These are phyloP conservation scores for Callionymus lyra DNA, from an alignment of 2,113 vertebrate species.

Conservation along the genomic window DNA sequence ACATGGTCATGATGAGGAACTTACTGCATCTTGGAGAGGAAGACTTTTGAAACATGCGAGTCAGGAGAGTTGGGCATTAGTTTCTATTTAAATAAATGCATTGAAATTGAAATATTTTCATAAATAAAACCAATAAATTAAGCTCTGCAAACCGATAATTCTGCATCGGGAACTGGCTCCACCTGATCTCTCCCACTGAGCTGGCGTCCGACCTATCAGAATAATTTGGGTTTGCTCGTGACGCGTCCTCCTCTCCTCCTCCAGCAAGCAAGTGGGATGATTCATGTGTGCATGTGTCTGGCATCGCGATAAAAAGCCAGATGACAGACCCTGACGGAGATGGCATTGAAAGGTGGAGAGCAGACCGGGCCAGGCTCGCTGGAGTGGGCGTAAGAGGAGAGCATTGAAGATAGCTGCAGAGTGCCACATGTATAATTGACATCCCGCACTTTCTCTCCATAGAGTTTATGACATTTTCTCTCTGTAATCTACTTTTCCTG, in stretches of 20 bases:
- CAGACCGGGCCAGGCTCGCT: constrained; percentile 20
- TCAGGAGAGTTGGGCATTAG: too few species aligned
- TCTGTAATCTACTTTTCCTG: constrained; percentile 47
- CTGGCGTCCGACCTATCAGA: constrained; percentile 34
- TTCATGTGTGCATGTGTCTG: neutral
- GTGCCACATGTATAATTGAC: constrained; percentile 57
- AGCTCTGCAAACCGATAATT: too few species aligned
- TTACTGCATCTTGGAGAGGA: too few species aligned
- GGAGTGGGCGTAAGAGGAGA: constrained; percentile 38
- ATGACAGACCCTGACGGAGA: constrained; percentile 36
- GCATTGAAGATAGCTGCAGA: constrained; percentile 32
- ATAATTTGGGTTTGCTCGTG: constrained; percentile 34
- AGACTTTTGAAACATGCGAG: too few species aligned
- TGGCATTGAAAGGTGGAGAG: constrained; percentile 13
- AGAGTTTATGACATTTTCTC: constrained; percentile 48
- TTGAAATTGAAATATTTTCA: too few species aligned
- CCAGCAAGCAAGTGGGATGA: constrained; percentile 11
- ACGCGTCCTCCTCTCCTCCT: constrained; percentile 27
- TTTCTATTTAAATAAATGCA: too few species aligned
- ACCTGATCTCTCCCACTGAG: constrained; percentile 3
- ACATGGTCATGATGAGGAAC: too few species aligned
- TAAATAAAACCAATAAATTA: too few species aligned
- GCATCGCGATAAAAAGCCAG: constrained; percentile 31
- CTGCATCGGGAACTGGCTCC: too few species aligned
- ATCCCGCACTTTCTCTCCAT: constrained; percentile 42